A percentile compares a stretch with the other conserved stretches of the same genome.
phyloP scores from a whole-genome alignment of 2,113 vertebrate species.

The Oryzias curvinotus region DNA sequence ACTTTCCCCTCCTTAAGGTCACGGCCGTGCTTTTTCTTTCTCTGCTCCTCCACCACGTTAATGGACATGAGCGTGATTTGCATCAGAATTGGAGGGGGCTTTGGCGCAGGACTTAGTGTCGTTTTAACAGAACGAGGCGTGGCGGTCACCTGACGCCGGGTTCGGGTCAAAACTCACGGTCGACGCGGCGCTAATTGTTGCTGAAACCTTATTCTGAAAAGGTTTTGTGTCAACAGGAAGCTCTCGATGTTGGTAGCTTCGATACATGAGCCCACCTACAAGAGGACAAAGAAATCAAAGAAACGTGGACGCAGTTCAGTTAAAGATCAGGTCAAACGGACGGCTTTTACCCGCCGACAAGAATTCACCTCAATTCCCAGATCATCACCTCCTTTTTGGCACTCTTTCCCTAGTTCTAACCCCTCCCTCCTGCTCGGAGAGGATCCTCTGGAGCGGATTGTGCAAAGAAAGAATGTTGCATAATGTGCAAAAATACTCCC shows the following conservation, averaged over 20 bases:
- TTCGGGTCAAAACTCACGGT: slow-evolving; percentile 43
- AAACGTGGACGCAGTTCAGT: no score
- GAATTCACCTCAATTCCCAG: no score
- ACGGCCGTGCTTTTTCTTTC: slow-evolving; percentile 22
- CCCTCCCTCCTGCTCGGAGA: no score
- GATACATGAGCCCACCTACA: no score
- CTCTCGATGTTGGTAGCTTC: not conserved
- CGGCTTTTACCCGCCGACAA: no score
- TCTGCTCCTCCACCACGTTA: slow-evolving; percentile 22
- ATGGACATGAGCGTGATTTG: slow-evolving; percentile 46
- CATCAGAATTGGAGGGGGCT: slow-evolving; percentile 41
- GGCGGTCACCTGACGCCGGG: slow-evolving; percentile 43
- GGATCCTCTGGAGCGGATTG: no score
- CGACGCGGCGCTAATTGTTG: slow-evolving; percentile 43
- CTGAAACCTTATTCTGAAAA: slow-evolving; percentile 18
- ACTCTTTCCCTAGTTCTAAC: no score
- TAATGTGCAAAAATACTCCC: no score
- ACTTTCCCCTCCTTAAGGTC: slow-evolving; percentile 48
- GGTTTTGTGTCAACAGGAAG: not conserved
- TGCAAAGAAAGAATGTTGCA: no score
- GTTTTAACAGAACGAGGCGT: slow-evolving; percentile 42
- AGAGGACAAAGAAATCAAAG: no score
- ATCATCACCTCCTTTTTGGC: no score
- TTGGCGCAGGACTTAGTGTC: slow-evolving; percentile 20
- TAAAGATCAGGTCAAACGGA: no score